A percentile compares a stretch with the other conserved stretches of the same genome.
phyloP scores from a whole-genome alignment of 2,797 vertebrate genomes.

The Sebastes dallii region DNA sequence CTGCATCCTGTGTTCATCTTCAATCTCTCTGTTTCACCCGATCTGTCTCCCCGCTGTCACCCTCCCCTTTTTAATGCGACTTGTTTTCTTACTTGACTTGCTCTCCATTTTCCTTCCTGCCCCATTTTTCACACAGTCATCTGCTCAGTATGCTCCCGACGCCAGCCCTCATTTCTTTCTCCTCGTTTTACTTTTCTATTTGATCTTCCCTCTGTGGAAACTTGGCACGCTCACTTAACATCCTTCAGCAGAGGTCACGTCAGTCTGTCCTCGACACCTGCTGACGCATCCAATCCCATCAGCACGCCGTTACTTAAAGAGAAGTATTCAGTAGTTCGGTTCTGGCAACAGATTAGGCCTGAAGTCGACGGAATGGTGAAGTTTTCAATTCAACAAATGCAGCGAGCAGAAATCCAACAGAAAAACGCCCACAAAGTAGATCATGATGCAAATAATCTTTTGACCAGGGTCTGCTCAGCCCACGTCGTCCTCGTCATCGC shows the following conservation, averaged over 20 bases:
- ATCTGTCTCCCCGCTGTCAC: slow-evolving; percentile 37
- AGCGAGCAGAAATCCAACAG: neutral
- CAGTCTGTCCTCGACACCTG: neutral
- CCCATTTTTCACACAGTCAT: neutral
- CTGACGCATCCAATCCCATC: slow-evolving; percentile 17
- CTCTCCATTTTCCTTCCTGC: slow-evolving; percentile 25
- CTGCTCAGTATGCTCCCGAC: slow-evolving; percentile 3
- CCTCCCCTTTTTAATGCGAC: slow-evolving; percentile 22
- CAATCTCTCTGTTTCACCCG: slow-evolving; percentile 35
- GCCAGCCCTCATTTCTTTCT: neutral
- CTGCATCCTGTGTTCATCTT: slow-evolving; percentile 27
- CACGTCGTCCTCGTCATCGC: neutral
- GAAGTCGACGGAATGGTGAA: neutral
- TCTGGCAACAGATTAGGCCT: neutral
- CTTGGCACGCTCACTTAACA: neutral
- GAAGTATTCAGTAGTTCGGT: neutral
- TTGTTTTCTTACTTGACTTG: slow-evolving; percentile 17
- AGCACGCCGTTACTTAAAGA: neutral
- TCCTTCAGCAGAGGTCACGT: slow-evolving; percentile 5
- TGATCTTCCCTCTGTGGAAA: slow-evolving; percentile 2
- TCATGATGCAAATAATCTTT: neutral
- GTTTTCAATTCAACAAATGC: neutral
- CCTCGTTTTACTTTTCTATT: neutral
- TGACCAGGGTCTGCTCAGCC: neutral
- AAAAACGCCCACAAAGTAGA: neutral